A percentile compares a stretch with the other conserved stretches of the same genome.
Evolutionary conservation across 2,797 vertebrate species (phyloP).

Genomic region (Hoplostethus atlanticus): DNA sequence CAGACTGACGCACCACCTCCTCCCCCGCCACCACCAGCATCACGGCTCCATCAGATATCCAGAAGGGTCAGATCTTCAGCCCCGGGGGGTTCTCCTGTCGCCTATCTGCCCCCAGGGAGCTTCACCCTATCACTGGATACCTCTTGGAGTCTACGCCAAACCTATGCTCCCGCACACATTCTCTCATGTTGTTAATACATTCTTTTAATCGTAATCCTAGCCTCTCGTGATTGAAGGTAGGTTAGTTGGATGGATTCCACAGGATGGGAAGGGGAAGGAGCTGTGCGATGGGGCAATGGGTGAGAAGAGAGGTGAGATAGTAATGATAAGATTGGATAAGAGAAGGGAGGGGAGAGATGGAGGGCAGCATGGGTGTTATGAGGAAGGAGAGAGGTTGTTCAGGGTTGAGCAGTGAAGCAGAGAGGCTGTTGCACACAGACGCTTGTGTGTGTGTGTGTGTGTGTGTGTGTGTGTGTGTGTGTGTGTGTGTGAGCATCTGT

Average conservation of each 20-base stretch:
- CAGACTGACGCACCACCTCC: too few relatives aligned
- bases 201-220: too few relatives aligned
- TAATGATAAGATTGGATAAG: slow-evolving; percentile 79
- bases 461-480: slow-evolving; percentile 23
- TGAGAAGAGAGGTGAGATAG: slow-evolving; percentile 74
- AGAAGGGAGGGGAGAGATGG: slow-evolving; percentile 61
- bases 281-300: slow-evolving; percentile 42
- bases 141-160: too few relatives aligned
- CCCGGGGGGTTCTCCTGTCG: too few relatives aligned
- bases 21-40: too few relatives aligned
- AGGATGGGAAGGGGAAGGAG: slow-evolving; percentile 41
- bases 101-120: too few relatives aligned
- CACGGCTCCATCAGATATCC: too few relatives aligned
- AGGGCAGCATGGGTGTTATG: slow-evolving; percentile 64
- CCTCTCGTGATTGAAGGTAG: slow-evolving; percentile 49
- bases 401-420: slow-evolving; percentile 80
- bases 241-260: slow-evolving; percentile 49
- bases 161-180: too few relatives aligned
- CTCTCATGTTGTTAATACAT: too few relatives aligned
- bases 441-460: slow-evolving; percentile 29
- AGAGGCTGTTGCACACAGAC: slow-evolving; percentile 63
- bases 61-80: too few relatives aligned
- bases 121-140: too few relatives aligned
- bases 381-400: slow-evolving; percentile 73
- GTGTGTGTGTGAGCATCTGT: slow-evolving; percentile 40